Evolutionary conservation across 2,113 vertebrate species (phyloP).

Genomic region (Acanthochromis polyacanthus): DNA sequence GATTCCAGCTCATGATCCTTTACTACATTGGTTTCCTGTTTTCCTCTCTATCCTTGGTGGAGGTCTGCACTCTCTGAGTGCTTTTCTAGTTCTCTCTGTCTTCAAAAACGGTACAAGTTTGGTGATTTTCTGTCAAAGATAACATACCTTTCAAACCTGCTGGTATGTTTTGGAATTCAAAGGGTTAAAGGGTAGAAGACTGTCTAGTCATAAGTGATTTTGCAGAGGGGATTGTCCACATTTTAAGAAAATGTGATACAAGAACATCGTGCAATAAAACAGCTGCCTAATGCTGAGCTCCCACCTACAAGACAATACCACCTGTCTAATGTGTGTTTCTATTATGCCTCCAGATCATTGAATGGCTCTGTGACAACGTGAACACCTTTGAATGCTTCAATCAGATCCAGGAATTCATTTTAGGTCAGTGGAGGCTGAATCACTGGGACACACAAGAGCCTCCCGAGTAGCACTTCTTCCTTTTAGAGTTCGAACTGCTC

Average conservation of each 20-base stretch:
- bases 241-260: not conserved
- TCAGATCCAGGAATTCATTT: conserved; percentile 95
- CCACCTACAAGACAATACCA: not conserved
- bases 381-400: conserved; percentile 89
- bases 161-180: too few species aligned
- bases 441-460: not conserved
- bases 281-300: not conserved
- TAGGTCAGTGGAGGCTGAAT: conserved; percentile 86
- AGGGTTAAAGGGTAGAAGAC: too few species aligned
- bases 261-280: not conserved
- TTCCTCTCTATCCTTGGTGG: too few species aligned
- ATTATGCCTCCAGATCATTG: conserved; percentile 86
- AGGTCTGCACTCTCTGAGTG: too few species aligned
- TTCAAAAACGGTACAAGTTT: too few species aligned
- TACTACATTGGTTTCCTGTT: too few species aligned
- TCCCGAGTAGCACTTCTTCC: conserved; percentile 19
- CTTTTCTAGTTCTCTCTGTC: too few species aligned
- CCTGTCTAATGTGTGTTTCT: conserved; percentile 32
- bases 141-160: too few species aligned
- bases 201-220: too few species aligned
- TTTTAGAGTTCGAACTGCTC: conserved; percentile 7
- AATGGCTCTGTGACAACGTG: conserved; percentile 91
- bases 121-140: too few species aligned
- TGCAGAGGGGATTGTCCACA: not conserved
- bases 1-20: too few species aligned